Evolutionary conservation across 2,797 vertebrate genomes (phyloP), one percentile per base, ranked within the genome.

Genomic region (Huso huso): DNA sequence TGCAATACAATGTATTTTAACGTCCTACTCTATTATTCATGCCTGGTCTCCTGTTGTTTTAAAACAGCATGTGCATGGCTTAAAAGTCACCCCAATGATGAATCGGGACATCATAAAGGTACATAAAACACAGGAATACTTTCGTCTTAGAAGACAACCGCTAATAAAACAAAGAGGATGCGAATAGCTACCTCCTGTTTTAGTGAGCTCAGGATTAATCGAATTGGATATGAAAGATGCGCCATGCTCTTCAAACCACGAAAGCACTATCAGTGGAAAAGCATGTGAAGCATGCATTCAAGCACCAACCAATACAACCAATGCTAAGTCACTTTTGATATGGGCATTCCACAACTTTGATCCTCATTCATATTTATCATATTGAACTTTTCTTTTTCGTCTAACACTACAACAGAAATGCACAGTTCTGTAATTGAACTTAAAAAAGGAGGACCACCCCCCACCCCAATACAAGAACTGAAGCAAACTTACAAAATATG

Each of bases 51-150:
- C 23, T 37, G 23, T 37, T 37, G 23, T 37, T 37, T 64, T 69
- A 61, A 65, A 65, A 37, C 9, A 12, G 65, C 8, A 59, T 48
- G 57, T 15, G 37, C 60, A 15, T 50, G 48, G 15, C 15, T 18
- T 18, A 18, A 8, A 9, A 66, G 53, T 66, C 9, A 66, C 10
- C 37, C 7, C 23, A n/a, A 18, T 59, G 37, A 59, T 58, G 2
- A 10, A 57, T 66, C 58, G 64, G 12, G 64, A 65, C 64, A n/a
- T 51, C 15, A 51, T 37, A 52, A 51, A 53, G 64, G 48, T 53
- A 58, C 52, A 48, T 58, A 48, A 66, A 58, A 66, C 48, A n/a
- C 6, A 57, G 63, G 13, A 65, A 65, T 65, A 4, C 1, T 66
- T 50, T 6, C 11, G 55, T 60, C 12, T 15, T 37, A 13, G 4